phyloP scores from a whole-genome alignment of 2,888 invertebrate genomes.

The Drosophila robusta region DNA sequence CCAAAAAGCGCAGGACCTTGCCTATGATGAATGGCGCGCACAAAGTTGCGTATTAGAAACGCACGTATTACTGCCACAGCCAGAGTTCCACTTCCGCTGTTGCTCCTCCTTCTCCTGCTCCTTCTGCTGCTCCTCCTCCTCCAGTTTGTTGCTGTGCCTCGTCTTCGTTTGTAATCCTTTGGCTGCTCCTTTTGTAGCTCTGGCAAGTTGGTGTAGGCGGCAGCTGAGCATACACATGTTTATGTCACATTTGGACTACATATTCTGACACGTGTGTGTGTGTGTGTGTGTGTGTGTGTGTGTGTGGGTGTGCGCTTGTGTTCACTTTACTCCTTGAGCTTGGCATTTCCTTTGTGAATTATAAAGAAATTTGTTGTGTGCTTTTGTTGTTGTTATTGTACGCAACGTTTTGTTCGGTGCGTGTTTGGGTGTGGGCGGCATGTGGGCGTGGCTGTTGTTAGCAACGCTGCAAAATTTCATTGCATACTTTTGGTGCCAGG shows the following conservation, averaged over 20 bases:
- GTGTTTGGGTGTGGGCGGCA: neutral
- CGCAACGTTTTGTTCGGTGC: conserved; percentile 46
- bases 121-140: neutral
- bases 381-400: conserved; percentile 26
- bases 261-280: conserved; percentile 20
- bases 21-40: conserved; percentile 71
- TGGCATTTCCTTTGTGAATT: conserved; percentile 77
- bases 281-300: conserved; percentile 12
- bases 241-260: conserved; percentile 73
- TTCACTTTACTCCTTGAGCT: conserved; percentile 62
- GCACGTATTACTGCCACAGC: conserved; percentile 61
- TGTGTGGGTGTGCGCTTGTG: conserved; percentile 30
- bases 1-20: conserved; percentile 26
- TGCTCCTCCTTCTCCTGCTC: neutral
- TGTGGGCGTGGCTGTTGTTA: conserved; percentile 21
- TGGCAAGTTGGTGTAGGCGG: conserved; percentile 34
- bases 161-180: conserved; percentile 55
- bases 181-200: conserved; percentile 56
- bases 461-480: conserved; percentile 51
- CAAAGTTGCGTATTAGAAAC: conserved; percentile 76
- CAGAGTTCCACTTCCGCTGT: conserved; percentile 11
- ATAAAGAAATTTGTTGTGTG: conserved; percentile 73
- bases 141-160: neutral
- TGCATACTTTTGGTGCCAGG: conserved; percentile 57
- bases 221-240: conserved; percentile 77